Evolutionary conservation across 2,113 vertebrate genomes (phyloP).

Genomic region (Rattus norvegicus): DNA sequence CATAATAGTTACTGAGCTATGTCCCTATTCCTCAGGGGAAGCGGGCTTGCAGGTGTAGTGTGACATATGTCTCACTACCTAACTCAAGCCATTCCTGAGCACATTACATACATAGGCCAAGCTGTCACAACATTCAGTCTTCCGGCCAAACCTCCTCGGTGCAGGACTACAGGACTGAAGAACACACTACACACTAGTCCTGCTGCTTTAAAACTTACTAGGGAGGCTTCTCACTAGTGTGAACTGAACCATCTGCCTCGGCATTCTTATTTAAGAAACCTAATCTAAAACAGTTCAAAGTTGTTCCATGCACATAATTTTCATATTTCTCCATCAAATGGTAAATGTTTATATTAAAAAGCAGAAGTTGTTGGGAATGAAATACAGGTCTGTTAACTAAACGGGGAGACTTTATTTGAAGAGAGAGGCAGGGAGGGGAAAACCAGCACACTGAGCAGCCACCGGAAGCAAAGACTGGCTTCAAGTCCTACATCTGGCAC

Average conservation of each 20-base stretch:
- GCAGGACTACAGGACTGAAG: neutral
- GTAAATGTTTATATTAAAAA: neutral
- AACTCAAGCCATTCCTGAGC: neutral
- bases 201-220: conserved; percentile 19
- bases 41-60: neutral
- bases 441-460: neutral
- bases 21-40: neutral
- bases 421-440: neutral
- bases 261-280: neutral
- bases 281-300: conserved; percentile 9
- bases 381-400: neutral
- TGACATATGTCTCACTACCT: neutral
- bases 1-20: neutral
- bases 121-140: neutral
- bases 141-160: neutral
- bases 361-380: neutral
- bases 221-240: neutral
- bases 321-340: neutral
- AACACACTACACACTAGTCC: neutral
- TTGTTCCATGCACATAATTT: neutral
- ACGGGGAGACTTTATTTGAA: neutral
- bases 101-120: neutral
- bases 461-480: neutral
- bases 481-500: neutral
- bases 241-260: neutral